Evolutionary conservation across 2,888 invertebrate species (phyloP), one percentile per base, ranked within the genome.

Genomic region (Anaspis maculata): DNA sequence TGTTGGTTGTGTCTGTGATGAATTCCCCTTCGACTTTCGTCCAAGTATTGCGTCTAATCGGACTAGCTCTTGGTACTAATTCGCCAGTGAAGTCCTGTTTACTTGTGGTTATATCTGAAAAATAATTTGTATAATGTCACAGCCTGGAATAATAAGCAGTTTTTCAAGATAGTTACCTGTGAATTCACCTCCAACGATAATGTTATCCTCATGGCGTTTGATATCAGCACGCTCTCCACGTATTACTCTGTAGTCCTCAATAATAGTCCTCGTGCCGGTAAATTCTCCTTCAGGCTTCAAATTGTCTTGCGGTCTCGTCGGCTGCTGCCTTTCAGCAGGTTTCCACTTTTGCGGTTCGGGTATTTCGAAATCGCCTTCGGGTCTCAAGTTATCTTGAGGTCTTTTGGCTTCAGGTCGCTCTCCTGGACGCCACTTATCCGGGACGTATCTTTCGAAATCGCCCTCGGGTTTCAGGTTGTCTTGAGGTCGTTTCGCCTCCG

Each of bases 1-100:
- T 70, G 30, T 68, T 73, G 11, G 83, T 83, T 3, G 83, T 83
- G 48, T 80, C 79, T 24, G 77, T 76, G 25, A 63, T 71, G 62
- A 83, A 76, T 34, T 83, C 83, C 15, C 83, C 83, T 64, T 82
- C 83, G 25, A 82, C 67, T 61, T 84, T 84, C 0, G 84, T 84
- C 71, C 77, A 84, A 1, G 84, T 85, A 52, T 83, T 82, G 32
- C 83, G 72, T 46, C 84, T 69, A 27, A 81, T 74, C 37, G 79
- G 75, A 54, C 70, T 75, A 25, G 77, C 72, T 50, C 78, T 70
- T 55, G 79, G 78, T 3, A 73, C 70, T 44, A 74, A 69, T 59
- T 76, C 74, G n/a, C 77, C 75, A 43, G 79, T 80, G 59, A 77
- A 84, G 56, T 79, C 81, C 39, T 73, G 64, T 49, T 77, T 76